Conservation (phyloP, 35 echinoderm and acorn worm genomes). For the Heliocidaris tuberculata region DNA sequence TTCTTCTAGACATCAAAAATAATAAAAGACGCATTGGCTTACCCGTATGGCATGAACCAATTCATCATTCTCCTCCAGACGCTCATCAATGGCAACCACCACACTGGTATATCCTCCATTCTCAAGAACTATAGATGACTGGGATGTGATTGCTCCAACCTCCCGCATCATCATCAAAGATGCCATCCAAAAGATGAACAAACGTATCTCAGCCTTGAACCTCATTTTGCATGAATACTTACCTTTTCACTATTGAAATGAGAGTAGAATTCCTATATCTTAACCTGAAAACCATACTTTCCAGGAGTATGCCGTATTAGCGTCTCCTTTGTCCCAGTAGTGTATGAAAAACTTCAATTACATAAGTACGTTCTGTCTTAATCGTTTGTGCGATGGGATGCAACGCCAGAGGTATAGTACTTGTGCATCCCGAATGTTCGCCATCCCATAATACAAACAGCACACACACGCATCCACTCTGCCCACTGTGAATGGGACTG, state of each 20-base stretch:
- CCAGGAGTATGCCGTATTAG: neutral
- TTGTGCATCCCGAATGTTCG: neutral
- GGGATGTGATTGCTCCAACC: conserved; percentile 54
- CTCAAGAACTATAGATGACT: conserved; percentile 44
- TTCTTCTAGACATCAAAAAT: no score
- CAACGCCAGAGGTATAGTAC: neutral
- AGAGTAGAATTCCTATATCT: no score
- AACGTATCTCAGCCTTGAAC: neutral
- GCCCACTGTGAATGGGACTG: no score
- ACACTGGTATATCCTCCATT: conserved; percentile 55
- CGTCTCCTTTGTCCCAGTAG: no score
- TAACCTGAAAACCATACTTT: no score
- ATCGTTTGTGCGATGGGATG: neutral
- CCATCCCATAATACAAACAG: neutral
- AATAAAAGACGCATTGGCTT: neutral
- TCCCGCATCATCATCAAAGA: neutral
- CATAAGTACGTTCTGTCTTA: neutral
- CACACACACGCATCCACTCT: no score
- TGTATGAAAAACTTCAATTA: neutral
- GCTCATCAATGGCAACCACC: conserved; percentile 53
- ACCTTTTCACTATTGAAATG: no score
- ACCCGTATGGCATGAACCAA: conserved; percentile 1
- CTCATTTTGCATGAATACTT: neutral
- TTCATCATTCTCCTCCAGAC: conserved; percentile 22
- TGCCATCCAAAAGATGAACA: neutral